A percentile compares a stretch with the other conserved stretches of the same genome.
phyloP scores from a whole-genome alignment of 2,113 vertebrate genomes.

The Phyllostomus discolor region DNA sequence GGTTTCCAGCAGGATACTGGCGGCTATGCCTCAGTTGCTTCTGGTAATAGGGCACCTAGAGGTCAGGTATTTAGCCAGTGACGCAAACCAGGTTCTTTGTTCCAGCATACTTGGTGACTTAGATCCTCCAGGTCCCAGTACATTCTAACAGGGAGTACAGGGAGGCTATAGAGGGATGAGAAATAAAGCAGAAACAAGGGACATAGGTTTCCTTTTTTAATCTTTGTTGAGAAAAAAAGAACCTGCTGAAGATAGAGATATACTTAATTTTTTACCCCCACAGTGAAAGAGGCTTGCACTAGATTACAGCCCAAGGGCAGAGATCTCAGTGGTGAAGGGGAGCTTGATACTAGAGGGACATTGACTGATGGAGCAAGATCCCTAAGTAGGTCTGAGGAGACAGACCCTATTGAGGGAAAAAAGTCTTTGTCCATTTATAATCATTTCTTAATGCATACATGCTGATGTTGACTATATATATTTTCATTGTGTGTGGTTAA shows the following conservation, averaged over 20 bases:
- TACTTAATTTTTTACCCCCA: neutral
- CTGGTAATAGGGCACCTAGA: too few species aligned
- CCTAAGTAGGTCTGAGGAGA: neutral
- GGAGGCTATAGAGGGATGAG: neutral
- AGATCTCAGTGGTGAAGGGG: neutral
- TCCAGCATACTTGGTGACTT: too few species aligned
- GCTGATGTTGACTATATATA: neutral
- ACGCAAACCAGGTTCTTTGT: too few species aligned
- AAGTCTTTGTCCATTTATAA: neutral
- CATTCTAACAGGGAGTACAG: too few species aligned
- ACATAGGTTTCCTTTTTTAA: neutral
- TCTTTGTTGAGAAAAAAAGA: neutral
- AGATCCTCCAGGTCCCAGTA: too few species aligned
- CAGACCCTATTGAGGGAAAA: neutral
- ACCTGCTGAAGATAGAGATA: neutral
- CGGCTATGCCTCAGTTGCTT: too few species aligned
- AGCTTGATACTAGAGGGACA: neutral
- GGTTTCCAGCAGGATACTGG: too few species aligned
- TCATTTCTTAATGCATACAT: neutral
- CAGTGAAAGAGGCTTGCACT: neutral
- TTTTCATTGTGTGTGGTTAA: neutral
- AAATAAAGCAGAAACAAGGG: slow-evolving; percentile 18
- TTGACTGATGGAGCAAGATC: neutral
- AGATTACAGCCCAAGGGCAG: neutral
- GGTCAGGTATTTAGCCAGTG: too few species aligned